These are phyloP conservation scores for Therioaphis trifolii DNA, from an alignment of 2,888 invertebrate species.

Conservation along the genomic window DNA sequence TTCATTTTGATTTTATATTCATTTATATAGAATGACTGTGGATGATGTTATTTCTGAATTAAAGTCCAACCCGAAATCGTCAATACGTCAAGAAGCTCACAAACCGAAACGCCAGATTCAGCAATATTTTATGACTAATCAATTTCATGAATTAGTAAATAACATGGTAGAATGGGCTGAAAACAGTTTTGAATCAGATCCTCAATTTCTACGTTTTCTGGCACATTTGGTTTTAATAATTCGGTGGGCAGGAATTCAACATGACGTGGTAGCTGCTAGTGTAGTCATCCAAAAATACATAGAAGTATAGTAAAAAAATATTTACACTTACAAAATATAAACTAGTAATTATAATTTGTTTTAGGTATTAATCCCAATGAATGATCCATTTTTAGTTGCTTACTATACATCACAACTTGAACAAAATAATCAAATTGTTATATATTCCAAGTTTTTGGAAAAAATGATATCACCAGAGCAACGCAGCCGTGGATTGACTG, in stretches of 20 bases:
- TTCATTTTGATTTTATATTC: neutral
- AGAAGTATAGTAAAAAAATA: slow-evolving; percentile 66
- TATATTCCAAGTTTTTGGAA: slow-evolving; percentile 80
- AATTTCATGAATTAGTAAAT: slow-evolving; percentile 78
- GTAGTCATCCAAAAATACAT: slow-evolving; percentile 79
- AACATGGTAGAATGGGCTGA: slow-evolving; percentile 63
- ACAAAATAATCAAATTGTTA: slow-evolving; percentile 72
- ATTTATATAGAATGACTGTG: slow-evolving; percentile 73
- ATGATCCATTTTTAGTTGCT: slow-evolving; percentile 83
- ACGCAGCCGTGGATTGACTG: slow-evolving; percentile 76
- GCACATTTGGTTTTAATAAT: slow-evolving; percentile 88
- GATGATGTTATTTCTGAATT: slow-evolving; percentile 78
- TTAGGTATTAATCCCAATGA: slow-evolving; percentile 78
- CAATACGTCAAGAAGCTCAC: slow-evolving; percentile 73
- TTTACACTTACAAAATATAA: neutral
- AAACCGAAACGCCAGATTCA: slow-evolving; percentile 82
- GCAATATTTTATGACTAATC: slow-evolving; percentile 85
- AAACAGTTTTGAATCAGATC: slow-evolving; percentile 63
- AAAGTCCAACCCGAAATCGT: slow-evolving; percentile 73
- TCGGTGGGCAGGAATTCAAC: slow-evolving; percentile 80
- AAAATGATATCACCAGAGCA: slow-evolving; percentile 75
- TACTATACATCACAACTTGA: slow-evolving; percentile 87
- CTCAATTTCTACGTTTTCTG: slow-evolving; percentile 79
- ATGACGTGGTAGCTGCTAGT: slow-evolving; percentile 79
- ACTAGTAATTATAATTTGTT: neutral